Evolutionary conservation across 2,113 vertebrate genomes (phyloP), one percentile per base, ranked within the genome.

Genomic region (Xiphorhynchus elegans): DNA sequence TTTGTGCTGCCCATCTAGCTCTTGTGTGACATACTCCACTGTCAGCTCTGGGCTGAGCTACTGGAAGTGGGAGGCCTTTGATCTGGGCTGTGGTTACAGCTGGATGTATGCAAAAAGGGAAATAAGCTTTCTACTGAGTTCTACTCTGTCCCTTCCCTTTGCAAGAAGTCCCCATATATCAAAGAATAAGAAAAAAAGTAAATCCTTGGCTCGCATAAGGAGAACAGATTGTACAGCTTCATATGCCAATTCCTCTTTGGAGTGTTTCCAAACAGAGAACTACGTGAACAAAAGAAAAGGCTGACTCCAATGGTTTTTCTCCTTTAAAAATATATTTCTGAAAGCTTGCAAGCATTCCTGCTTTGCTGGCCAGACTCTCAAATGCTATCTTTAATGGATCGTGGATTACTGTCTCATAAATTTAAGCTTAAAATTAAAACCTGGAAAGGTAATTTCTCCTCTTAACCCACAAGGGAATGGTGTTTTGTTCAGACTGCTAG

Each of bases 341-440:
- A 89, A 87, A 84, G 77, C 83, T 90, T 3, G 1, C 75, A 76
- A 89, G 69, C 15, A 12, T 86, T 87, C 73, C 58, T 82, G 84
- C 69, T 93, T 96, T 91, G 58, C 66, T 91, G 69, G 49, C 42
- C 70, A 1, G 35, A 31, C 46, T 72, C 53, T 33, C 16, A 93
- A 93, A 59, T 76, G 35, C 49, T 84, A 17, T 89, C 66, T 95
- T 92, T 89, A 94, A 86, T 83, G 86, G 63, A 80, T 59, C 42
- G 11, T 67, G 76, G 42, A 59, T 95, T 89, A 94, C 19, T 29
- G 77, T 82, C 91, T 91, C 77, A 91, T 89, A 95, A 93, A 96
- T 91, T 94, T 53, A 89, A 85, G 39, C 69, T 82, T 79, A 91
- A 88, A 96, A 95, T 95, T 92, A 93, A 94, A 96, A 85, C 58